Evolutionary conservation across 2,797 vertebrate genomes (phyloP).

Genomic region (Ara ararauna): DNA sequence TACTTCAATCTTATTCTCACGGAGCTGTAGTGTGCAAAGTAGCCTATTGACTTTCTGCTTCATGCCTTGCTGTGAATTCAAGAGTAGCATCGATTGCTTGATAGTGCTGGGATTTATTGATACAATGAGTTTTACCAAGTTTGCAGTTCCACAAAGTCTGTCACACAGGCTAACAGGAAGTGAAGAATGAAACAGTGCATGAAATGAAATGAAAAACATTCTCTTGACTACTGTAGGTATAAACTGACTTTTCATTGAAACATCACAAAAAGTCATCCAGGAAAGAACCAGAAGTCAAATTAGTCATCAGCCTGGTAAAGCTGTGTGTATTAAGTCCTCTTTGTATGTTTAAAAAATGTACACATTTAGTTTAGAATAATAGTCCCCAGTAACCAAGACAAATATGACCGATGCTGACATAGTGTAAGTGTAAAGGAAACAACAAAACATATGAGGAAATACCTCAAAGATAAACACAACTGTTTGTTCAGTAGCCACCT

Average conservation of each 20-base stretch:
- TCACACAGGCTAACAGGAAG: not conserved
- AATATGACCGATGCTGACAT: not conserved
- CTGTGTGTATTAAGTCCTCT: not conserved
- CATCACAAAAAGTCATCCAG: not conserved
- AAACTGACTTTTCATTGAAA: not conserved
- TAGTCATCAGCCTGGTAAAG: not conserved
- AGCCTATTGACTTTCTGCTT: not conserved
- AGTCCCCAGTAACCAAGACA: not conserved
- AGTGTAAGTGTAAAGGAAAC: not conserved
- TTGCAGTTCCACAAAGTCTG: not conserved
- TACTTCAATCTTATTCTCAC: not conserved
- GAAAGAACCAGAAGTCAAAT: conserved; percentile 23
- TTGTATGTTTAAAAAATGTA: conserved; percentile 33
- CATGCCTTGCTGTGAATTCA: not conserved
- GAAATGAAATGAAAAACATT: conserved; percentile 4
- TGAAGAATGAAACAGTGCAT: not conserved
- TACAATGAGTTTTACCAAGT: not conserved
- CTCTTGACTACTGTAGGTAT: not conserved
- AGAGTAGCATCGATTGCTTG: not conserved
- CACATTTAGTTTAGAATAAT: conserved; percentile 6
- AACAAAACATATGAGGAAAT: not conserved
- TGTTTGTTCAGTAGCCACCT: conserved; percentile 28
- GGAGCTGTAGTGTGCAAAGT: not conserved
- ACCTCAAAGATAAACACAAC: conserved; percentile 16
- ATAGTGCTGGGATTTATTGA: not conserved